Evolutionary conservation across 2,888 invertebrate genomes (phyloP).

Genomic region (Pharmacophagus antenor): DNA sequence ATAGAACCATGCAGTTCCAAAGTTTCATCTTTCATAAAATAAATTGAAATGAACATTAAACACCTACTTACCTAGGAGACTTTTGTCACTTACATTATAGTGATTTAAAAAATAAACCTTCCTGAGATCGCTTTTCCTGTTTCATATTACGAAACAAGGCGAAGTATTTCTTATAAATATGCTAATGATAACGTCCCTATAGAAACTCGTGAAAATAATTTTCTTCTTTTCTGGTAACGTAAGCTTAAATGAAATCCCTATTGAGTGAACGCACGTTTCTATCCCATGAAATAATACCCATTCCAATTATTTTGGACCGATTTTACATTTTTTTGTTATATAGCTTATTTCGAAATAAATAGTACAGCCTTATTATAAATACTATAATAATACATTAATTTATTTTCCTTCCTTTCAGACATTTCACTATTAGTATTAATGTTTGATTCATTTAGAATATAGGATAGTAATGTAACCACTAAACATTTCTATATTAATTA

Average conservation of each 20-base stretch:
- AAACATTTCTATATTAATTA: too few species aligned
- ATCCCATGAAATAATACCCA: neutral
- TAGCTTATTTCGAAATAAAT: too few species aligned
- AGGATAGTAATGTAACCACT: too few species aligned
- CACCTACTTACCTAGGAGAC: neutral
- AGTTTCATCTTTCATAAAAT: too few species aligned
- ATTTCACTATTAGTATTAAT: too few species aligned
- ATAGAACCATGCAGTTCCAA: too few species aligned
- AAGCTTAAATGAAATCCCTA: conserved; percentile 3
- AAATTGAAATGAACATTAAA: too few species aligned
- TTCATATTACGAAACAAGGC: conserved; percentile 6
- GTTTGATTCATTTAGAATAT: too few species aligned
- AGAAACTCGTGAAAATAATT: conserved; percentile 1
- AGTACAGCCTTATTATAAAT: too few species aligned
- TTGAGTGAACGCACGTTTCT: neutral
- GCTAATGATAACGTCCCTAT: conserved; percentile 7
- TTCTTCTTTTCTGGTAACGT: neutral
- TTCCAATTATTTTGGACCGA: neutral
- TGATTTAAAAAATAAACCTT: neutral
- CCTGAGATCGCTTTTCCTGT: neutral
- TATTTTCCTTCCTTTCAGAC: too few species aligned
- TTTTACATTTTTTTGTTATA: too few species aligned
- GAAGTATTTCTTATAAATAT: conserved; percentile 9
- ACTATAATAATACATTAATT: too few species aligned
- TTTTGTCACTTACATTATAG: neutral